Conservation (phyloP, 2,888 invertebrate genomes). For the Athetis lepigone region DNA sequence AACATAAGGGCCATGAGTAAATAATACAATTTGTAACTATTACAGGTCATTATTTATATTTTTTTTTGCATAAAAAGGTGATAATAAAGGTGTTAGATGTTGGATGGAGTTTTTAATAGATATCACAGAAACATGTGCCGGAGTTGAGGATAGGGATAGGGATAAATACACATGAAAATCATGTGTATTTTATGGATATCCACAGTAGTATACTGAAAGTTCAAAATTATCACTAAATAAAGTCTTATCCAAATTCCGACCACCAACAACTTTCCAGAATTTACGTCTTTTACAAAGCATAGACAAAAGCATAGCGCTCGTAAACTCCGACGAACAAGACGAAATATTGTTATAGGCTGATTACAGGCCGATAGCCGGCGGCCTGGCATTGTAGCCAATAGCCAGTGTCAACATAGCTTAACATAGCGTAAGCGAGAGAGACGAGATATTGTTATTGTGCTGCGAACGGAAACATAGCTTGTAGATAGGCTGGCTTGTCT, state of each 20-base stretch:
- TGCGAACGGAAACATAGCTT: constrained; percentile 45
- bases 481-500: constrained; percentile 12
- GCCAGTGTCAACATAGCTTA: constrained; percentile 53
- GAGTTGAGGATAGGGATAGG: too few species aligned
- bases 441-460: constrained; percentile 63
- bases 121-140: too few species aligned
- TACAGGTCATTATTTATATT: too few species aligned
- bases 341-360: constrained; percentile 28
- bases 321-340: constrained; percentile 1
- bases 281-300: neutral
- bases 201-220: neutral
- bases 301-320: constrained; percentile 2
- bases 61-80: too few species aligned
- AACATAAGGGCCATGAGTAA: too few species aligned
- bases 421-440: constrained; percentile 16
- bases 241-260: neutral
- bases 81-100: too few species aligned
- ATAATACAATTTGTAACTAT: too few species aligned
- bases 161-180: too few species aligned
- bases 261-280: neutral
- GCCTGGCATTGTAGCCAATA: constrained; percentile 25
- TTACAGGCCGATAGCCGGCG: constrained; percentile 27
- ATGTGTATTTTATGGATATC: too few species aligned
- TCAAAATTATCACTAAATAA: neutral
- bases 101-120: too few species aligned